These are phyloP conservation scores for Proctacanthus coquilletti DNA, from an alignment of 1,140 invertebrate species.

Conservation along the genomic window DNA sequence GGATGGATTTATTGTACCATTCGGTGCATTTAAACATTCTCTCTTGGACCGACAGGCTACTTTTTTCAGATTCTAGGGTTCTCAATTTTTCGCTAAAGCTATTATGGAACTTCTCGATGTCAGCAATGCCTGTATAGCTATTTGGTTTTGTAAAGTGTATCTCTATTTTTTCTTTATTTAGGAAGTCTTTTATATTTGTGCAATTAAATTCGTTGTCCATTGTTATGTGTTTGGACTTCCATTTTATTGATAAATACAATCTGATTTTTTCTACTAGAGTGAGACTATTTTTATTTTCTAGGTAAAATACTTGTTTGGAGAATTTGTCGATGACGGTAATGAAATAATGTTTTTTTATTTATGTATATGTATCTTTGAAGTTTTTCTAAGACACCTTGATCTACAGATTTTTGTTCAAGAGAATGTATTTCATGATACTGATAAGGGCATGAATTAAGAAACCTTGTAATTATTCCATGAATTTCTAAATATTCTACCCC, in stretches of 20 bases:
- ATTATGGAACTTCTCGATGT: conserved; percentile 8
- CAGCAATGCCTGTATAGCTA: conserved; percentile 8
- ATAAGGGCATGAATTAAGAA: conserved; percentile 4
- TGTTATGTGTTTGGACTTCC: conserved; percentile 4
- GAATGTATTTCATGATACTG: neutral
- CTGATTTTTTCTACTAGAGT: conserved; percentile 7
- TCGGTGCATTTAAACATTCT: no score
- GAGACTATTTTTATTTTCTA: conserved; percentile 6
- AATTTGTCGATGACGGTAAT: conserved; percentile 9
- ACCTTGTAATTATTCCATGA: conserved; percentile 1
- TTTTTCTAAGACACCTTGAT: neutral
- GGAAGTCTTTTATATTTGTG: conserved; percentile 6
- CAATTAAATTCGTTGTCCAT: conserved; percentile 8
- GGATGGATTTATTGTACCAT: no score
- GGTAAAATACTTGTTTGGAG: conserved; percentile 4
- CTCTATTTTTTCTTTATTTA: conserved; percentile 5
- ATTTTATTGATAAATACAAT: conserved; percentile 4
- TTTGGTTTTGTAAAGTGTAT: conserved; percentile 9
- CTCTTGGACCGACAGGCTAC: no score
- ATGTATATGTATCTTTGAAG: conserved; percentile 7
- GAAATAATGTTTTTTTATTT: conserved; percentile 4
- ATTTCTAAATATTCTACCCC: conserved; percentile 2
- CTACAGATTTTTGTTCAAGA: neutral
- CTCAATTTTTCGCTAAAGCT: conserved; percentile 7
- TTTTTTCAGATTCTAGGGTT: no score